A percentile compares a stretch with the other conserved stretches of the same genome.
Evolutionary conservation across 2,113 vertebrate species (phyloP).

Genomic region (Cynocephalus volans): DNA sequence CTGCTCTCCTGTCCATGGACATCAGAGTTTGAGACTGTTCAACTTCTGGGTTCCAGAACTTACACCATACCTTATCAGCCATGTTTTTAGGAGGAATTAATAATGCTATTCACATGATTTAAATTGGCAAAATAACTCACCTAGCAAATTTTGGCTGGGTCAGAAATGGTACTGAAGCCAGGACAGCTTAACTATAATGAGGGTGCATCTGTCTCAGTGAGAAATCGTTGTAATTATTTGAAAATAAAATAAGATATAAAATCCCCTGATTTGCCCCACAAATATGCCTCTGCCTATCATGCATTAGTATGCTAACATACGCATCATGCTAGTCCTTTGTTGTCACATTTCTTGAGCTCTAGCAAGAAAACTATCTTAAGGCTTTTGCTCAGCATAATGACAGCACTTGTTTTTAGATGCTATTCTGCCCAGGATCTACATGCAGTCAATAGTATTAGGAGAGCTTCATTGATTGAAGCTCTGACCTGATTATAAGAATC

Average conservation of each 20-base stretch:
- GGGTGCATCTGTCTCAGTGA: background rate
- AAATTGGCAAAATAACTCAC: slow-evolving; percentile 47
- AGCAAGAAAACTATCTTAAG: background rate
- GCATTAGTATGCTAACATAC: background rate
- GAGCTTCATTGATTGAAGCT: slow-evolving; percentile 77
- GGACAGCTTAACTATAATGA: slow-evolving; percentile 14
- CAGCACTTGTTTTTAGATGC: slow-evolving; percentile 49
- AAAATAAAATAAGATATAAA: background rate
- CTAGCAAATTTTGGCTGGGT: slow-evolving; percentile 34
- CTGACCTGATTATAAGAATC: slow-evolving; percentile 78
- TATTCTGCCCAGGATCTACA: slow-evolving; percentile 53
- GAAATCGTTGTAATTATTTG: background rate
- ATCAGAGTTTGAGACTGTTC: no score
- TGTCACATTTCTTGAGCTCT: background rate
- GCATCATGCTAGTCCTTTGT: background rate
- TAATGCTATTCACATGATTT: slow-evolving; percentile 25
- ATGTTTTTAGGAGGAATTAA: slow-evolving; percentile 56
- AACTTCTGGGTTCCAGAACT: no score
- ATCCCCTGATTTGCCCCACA: background rate
- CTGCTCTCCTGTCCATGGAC: no score
- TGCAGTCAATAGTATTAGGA: slow-evolving; percentile 63
- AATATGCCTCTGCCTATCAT: background rate
- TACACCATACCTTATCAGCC: background rate
- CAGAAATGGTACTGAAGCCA: background rate
- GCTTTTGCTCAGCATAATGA: background rate